A percentile compares a stretch with the other conserved stretches of the same genome.
phyloP scores from a whole-genome alignment of 92 coral and sea anemone genomes.

The Phenganax marumi region DNA sequence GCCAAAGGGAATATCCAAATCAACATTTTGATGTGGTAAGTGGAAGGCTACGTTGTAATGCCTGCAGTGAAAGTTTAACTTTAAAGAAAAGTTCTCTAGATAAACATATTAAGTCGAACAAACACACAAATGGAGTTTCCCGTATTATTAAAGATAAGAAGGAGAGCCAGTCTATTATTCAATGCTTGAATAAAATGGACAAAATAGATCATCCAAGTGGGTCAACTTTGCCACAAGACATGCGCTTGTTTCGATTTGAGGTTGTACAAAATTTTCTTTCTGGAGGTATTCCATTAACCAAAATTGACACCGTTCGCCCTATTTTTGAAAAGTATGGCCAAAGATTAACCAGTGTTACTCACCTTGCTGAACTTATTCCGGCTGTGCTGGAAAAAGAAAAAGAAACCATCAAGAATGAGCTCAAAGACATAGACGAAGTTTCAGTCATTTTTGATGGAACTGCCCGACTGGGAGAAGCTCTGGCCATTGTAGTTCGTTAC shows the following conservation, averaged over 20 bases:
- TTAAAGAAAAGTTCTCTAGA: conserved; percentile 57
- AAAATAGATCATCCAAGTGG: conserved; percentile 15
- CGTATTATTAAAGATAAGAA: conserved; percentile 56
- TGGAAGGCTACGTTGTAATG: conserved; percentile 54
- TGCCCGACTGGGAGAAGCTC: conserved; percentile 43
- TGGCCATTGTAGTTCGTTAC: conserved; percentile 57
- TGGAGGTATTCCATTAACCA: conserved; percentile 37
- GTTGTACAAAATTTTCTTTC: conserved; percentile 44
- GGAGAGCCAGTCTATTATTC: conserved; percentile 36
- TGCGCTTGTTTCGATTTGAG: conserved; percentile 40
- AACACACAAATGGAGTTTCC: conserved; percentile 58
- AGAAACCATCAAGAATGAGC: conserved; percentile 45
- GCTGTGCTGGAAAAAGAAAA: conserved; percentile 43
- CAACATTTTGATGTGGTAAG: conserved; percentile 63
- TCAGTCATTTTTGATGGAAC: conserved; percentile 59
- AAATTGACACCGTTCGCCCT: conserved; percentile 31
- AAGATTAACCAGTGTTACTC: conserved; percentile 28
- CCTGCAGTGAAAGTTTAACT: conserved; percentile 57
- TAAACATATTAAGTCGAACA: conserved; percentile 51
- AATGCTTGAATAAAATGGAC: background rate
- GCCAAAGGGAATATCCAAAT: conserved; percentile 54
- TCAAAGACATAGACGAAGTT: conserved; percentile 44
- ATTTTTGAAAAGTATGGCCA: conserved; percentile 37
- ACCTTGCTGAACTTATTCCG: conserved; percentile 26
- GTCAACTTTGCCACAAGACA: conserved; percentile 20